phyloP scores from a whole-genome alignment of 1,140 invertebrate genomes.

The Bradysia coprophila region DNA sequence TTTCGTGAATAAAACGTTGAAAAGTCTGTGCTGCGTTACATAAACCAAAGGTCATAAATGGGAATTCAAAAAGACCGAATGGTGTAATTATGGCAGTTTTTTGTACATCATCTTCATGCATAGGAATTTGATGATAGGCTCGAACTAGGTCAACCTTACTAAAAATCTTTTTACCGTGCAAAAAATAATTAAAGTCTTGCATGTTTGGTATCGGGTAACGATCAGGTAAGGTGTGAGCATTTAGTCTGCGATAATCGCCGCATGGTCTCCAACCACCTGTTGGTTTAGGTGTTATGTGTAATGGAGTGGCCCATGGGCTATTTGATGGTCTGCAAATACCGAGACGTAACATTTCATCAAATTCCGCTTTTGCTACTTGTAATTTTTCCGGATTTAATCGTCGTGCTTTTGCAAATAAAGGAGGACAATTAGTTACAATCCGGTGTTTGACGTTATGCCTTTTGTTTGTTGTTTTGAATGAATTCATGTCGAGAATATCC shows the following conservation, averaged over 20 bases:
- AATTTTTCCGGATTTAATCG: slow-evolving; percentile 5
- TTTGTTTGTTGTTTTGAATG: no score
- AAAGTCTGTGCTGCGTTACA: slow-evolving; percentile 28
- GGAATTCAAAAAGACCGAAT: slow-evolving; percentile 21
- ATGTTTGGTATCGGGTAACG: slow-evolving; percentile 14
- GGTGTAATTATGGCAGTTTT: slow-evolving; percentile 24
- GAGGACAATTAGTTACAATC: slow-evolving; percentile 13
- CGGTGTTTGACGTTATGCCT: slow-evolving; percentile 6
- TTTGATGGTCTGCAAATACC: slow-evolving; percentile 14
- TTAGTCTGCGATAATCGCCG: slow-evolving; percentile 24
- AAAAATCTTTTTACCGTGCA: slow-evolving; percentile 17
- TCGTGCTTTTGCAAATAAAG: slow-evolving; percentile 14
- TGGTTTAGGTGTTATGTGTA: slow-evolving; percentile 22
- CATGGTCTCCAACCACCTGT: slow-evolving; percentile 19
- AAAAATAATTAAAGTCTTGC: slow-evolving; percentile 16
- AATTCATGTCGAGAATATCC: no score
- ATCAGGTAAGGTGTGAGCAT: slow-evolving; percentile 17
- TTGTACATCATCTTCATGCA: slow-evolving; percentile 12
- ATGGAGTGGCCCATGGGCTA: slow-evolving; percentile 12
- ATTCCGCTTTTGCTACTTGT: slow-evolving; percentile 5
- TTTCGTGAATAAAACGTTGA: slow-evolving; percentile 27
- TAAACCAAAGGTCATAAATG: slow-evolving; percentile 24
- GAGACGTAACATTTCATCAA: slow-evolving; percentile 8
- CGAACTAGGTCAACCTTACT: slow-evolving; percentile 21
- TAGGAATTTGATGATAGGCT: slow-evolving; percentile 25